Percentiles rank a stretch among this genome's conserved stretches.
Evolutionary conservation across 2,888 invertebrate genomes (phyloP).

Genomic region (Eristalis pertinax): DNA sequence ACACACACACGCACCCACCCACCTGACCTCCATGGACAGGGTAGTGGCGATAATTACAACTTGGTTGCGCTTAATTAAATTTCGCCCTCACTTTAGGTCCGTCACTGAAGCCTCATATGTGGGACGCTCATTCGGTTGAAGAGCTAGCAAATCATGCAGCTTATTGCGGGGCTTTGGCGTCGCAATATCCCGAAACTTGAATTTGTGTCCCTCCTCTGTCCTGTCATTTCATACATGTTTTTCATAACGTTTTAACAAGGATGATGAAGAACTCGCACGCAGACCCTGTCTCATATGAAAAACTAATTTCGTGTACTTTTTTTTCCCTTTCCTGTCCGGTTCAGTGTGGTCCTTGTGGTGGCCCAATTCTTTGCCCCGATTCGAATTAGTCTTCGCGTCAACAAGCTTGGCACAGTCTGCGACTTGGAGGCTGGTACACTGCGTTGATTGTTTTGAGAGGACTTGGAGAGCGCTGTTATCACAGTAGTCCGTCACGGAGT

Average conservation of each 20-base stretch:
- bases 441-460: not conserved
- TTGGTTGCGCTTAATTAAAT: constrained; percentile 58
- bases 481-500: too few relatives aligned
- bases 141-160: constrained; percentile 5
- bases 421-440: not conserved
- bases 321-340: too few relatives aligned
- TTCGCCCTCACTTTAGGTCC: not conserved
- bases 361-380: not conserved
- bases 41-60: constrained; percentile 41
- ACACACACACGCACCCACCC: constrained; percentile 21
- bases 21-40: constrained; percentile 9
- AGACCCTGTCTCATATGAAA: constrained; percentile 14
- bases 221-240: constrained; percentile 12
- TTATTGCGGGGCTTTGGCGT: not conserved
- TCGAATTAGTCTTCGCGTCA: constrained; percentile 3
- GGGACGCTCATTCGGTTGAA: not conserved
- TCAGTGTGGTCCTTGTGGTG: not conserved
- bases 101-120: not conserved
- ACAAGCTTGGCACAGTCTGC: not conserved
- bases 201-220: not conserved
- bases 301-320: not conserved
- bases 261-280: constrained; percentile 15
- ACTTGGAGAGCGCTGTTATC: not conserved
- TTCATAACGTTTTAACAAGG: constrained; percentile 16
- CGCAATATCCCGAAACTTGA: not conserved